Conservation (phyloP, 1,140 invertebrate species). For the Aphidius gifuensis region DNA sequence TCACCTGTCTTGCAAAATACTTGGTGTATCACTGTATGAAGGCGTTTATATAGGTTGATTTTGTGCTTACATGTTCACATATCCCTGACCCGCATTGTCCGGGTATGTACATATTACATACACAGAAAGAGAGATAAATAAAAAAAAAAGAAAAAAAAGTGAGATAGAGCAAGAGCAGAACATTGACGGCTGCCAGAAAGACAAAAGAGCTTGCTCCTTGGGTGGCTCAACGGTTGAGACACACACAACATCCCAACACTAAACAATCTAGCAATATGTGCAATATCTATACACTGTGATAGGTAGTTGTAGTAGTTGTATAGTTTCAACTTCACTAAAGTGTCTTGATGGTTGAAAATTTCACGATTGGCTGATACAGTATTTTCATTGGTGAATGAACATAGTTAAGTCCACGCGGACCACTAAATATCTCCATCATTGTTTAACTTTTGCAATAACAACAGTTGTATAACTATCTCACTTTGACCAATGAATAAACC, state of each 20-base stretch:
- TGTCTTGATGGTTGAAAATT: background rate
- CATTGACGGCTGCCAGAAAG: slow-evolving; percentile 42
- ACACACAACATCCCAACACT: background rate
- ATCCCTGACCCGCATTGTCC: slow-evolving; percentile 40
- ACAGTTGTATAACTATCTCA: slow-evolving; percentile 11
- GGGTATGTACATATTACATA: slow-evolving; percentile 13
- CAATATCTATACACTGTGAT: background rate
- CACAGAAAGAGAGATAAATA: too few relatives aligned
- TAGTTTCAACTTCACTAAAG: background rate
- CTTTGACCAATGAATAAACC: background rate
- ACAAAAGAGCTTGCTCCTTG: slow-evolving; percentile 48
- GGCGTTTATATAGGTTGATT: slow-evolving; percentile 5
- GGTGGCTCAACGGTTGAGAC: slow-evolving; percentile 36
- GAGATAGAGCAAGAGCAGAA: slow-evolving; percentile 17
- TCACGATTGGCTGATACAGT: slow-evolving; percentile 35
- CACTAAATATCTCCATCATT: background rate
- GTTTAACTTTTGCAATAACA: slow-evolving; percentile 4
- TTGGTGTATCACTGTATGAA: slow-evolving; percentile 3
- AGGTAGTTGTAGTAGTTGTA: too few relatives aligned
- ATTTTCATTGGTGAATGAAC: slow-evolving; percentile 17
- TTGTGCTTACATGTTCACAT: background rate
- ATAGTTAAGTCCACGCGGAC: slow-evolving; percentile 46
- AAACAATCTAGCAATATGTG: slow-evolving; percentile 9
- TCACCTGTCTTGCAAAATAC: slow-evolving; percentile 21
- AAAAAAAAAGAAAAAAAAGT: background rate